Evolutionary conservation across 2,888 invertebrate genomes (phyloP).

Genomic region (Ditula angustiorana): DNA sequence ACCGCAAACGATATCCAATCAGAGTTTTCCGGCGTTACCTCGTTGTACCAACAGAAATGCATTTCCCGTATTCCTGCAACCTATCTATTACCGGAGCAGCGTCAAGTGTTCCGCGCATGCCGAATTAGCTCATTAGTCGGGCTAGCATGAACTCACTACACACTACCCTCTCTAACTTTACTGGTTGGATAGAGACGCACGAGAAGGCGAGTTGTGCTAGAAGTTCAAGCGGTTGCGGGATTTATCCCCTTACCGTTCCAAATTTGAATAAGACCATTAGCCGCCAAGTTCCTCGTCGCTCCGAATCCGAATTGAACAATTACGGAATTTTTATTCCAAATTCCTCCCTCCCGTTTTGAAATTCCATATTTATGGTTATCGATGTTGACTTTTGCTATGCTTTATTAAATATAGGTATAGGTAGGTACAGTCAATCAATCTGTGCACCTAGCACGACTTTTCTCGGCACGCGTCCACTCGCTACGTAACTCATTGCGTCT

Average conservation of each 20-base stretch:
- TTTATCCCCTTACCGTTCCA: constrained; percentile 50
- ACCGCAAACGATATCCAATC: constrained; percentile 14
- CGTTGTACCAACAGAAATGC: constrained; percentile 45
- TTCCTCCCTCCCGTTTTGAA: constrained; percentile 41
- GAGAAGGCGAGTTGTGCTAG: constrained; percentile 63
- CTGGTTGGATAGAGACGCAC: constrained; percentile 39
- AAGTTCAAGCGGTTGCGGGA: constrained; percentile 44
- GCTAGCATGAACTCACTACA: constrained; percentile 1
- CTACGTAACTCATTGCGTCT: too few species aligned
- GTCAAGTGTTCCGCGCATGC: constrained; percentile 54
- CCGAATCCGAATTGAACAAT: constrained; percentile 53
- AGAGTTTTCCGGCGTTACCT: constrained; percentile 2
- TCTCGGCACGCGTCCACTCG: too few species aligned
- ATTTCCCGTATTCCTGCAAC: constrained; percentile 55
- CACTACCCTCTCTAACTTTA: not conserved
- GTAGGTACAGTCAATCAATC: too few species aligned
- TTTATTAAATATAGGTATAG: not conserved
- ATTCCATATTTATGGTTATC: constrained; percentile 35
- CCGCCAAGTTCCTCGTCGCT: constrained; percentile 53
- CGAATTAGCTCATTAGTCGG: constrained; percentile 72
- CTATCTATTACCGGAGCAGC: constrained; percentile 14
- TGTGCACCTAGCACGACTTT: too few species aligned
- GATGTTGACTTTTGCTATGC: not conserved
- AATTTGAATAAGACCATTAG: constrained; percentile 70
- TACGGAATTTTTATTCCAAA: constrained; percentile 39